Percentiles rank a stretch among this genome's conserved stretches.
These are phyloP conservation scores for Machaerirhynchus nigripectus DNA, from an alignment of 2,113 vertebrate genomes.

Conservation along the genomic window DNA sequence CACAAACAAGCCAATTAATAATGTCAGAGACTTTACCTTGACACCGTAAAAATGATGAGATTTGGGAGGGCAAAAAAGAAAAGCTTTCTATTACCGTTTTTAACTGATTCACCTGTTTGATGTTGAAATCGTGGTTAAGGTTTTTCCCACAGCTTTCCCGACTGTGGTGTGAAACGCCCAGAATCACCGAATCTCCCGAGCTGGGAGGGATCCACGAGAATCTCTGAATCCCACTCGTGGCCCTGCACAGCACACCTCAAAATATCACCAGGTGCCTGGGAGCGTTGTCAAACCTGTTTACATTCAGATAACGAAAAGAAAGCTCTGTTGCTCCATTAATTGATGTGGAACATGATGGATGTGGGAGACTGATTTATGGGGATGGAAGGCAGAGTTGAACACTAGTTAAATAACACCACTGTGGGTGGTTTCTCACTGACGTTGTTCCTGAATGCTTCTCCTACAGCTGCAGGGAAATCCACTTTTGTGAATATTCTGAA, in stretches of 20 bases:
- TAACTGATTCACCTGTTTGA: rapidly evolving
- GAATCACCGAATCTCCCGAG: too few species aligned
- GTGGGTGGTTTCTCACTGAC: background rate
- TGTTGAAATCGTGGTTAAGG: rapidly evolving
- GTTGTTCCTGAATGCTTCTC: background rate
- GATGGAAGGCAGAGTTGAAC: background rate
- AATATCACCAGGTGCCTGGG: background rate
- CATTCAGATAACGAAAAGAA: background rate
- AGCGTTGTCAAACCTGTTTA: background rate
- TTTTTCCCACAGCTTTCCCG: rapidly evolving
- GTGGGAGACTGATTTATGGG: background rate
- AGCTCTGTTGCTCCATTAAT: rapidly evolving
- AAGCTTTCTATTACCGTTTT: background rate
- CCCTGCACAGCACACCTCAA: background rate
- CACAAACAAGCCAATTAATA: rapidly evolving
- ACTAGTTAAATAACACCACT: background rate
- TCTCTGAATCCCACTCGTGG: background rate
- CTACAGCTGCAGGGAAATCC: conserved; percentile 88
- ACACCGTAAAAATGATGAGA: rapidly evolving
- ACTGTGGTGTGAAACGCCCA: rapidly evolving
- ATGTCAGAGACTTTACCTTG: rapidly evolving
- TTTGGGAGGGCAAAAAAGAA: rapidly evolving
- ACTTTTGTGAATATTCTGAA: conserved; percentile 89
- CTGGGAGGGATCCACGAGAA: background rate
- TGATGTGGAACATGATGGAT: rapidly evolving